These are phyloP conservation scores for Gasteruption jaculator DNA, from an alignment of 2,888 invertebrate genomes.

Conservation along the genomic window DNA sequence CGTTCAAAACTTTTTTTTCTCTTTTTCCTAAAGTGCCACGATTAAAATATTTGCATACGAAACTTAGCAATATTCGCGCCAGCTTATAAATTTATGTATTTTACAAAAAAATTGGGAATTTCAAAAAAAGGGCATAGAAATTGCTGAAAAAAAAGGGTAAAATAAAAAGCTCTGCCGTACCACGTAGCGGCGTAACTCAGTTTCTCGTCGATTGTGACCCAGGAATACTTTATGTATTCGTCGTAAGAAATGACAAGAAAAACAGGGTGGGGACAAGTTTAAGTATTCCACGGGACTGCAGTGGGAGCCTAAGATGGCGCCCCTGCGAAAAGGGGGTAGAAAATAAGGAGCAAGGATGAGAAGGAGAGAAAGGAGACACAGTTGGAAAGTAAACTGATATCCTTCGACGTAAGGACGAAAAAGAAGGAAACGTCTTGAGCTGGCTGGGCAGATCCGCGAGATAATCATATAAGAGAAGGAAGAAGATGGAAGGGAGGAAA, in stretches of 20 bases:
- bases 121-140: too few species aligned
- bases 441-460: slow-evolving; percentile 31
- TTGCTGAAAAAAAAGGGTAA: too few species aligned
- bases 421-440: slow-evolving; percentile 16
- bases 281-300: slow-evolving; percentile 36
- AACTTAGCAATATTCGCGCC: too few species aligned
- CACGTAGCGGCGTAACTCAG: slow-evolving; percentile 46
- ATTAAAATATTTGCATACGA: too few species aligned
- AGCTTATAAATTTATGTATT: too few species aligned
- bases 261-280: slow-evolving; percentile 24
- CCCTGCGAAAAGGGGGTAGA: slow-evolving; percentile 8
- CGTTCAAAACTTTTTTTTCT: too few species aligned
- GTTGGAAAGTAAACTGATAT: slow-evolving; percentile 15
- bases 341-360: slow-evolving; percentile 17
- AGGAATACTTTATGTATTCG: slow-evolving; percentile 48
- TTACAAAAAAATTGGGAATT: too few species aligned
- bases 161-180: too few species aligned
- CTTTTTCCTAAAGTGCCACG: too few species aligned
- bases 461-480: slow-evolving; percentile 41
- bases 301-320: slow-evolving; percentile 18
- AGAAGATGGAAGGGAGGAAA: slow-evolving; percentile 22
- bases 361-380: slow-evolving; percentile 8
- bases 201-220: slow-evolving; percentile 43
- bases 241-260: slow-evolving; percentile 30
- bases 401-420: slow-evolving; percentile 12